Base-by-base conservation (phyloP, 2,113 vertebrate genomes). In the Meleagris gallopavo region DNA sequence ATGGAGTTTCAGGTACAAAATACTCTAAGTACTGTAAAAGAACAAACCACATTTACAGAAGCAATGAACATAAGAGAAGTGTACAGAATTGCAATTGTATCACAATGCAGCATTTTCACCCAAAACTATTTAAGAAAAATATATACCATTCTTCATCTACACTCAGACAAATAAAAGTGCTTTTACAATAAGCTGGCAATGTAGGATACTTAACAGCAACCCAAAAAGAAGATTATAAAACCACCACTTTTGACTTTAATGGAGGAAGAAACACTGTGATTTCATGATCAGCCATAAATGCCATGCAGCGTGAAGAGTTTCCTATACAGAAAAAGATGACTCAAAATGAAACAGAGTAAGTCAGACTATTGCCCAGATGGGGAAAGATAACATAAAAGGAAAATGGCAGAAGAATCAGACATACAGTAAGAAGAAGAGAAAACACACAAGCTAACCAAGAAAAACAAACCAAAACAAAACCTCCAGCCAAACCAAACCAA, bases 41-140 rank as follows among this genome's bases (percentile, higher is more conserved):
- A 22, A 74, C 15, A 57, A 64, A 69, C 89, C 94, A 92, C 66
- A 60, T 91, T 77, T 83, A 74, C 34, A 91, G 50, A 18, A 60
- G 38, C 38, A 71, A 71, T 91, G 87, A 93, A 71, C 22, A 25
- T 27, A 80, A 62, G 57, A 72, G 32, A 89, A 89, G 34, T 77
- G 84, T 83, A 86, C 27, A 80, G 13, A 61, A 74, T 3, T 36
- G 61, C 27, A 86, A n/a, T 40, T 67, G 43, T 65, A 50, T 86
- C 79, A 45, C 52, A 86, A 11, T 57, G 41, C 91, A 74, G 34
- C 1, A 3, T 80, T 78, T 77, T 83, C 50, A 57, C 55, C 40
- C 50, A 86, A 58, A 90, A 83, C 65, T 88, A 72, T 89, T 94
- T 94, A 90, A 88, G 48, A 60, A 94, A 91, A 83, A 93, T 48